phyloP scores from a whole-genome alignment of 30 jellyfish, hydroid and myxozoan species.

The Haliclystus octoradiatus region DNA sequence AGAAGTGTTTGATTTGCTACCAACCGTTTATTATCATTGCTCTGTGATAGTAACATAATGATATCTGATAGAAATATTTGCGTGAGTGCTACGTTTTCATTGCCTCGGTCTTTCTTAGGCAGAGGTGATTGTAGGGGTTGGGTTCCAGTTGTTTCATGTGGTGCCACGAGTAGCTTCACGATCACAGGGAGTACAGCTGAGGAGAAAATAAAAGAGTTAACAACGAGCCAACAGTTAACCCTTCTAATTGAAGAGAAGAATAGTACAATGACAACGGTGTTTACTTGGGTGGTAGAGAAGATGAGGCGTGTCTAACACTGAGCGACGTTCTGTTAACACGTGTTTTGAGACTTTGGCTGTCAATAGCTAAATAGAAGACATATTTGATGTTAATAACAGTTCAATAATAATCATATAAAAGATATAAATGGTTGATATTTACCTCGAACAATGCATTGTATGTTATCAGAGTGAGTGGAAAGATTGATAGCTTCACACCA shows the following conservation, averaged over 20 bases:
- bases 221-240: background rate
- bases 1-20: background rate
- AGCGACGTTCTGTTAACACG: slow-evolving; percentile 54
- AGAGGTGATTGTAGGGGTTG: slow-evolving; percentile 6
- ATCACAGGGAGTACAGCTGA: slow-evolving; percentile 85
- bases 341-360: slow-evolving; percentile 81
- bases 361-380: slow-evolving; percentile 30
- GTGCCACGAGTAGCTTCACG: slow-evolving; percentile 36
- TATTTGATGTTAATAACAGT: background rate
- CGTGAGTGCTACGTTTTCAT: slow-evolving; percentile 17
- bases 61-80: slow-evolving; percentile 73
- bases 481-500: slow-evolving; percentile 49
- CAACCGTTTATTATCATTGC: slow-evolving; percentile 83
- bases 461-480: slow-evolving; percentile 43
- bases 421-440: background rate
- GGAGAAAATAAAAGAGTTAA: background rate
- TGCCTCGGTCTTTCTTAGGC: background rate
- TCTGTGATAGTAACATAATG: slow-evolving; percentile 51
- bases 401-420: background rate
- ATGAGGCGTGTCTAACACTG: slow-evolving; percentile 66
- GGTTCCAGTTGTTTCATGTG: slow-evolving; percentile 11
- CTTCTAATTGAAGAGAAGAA: background rate
- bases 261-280: background rate
- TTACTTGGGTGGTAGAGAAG: slow-evolving; percentile 85
- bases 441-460: slow-evolving; percentile 93